Conservation (phyloP, 1,140 invertebrate genomes). For the Pristionchus pacificus region DNA sequence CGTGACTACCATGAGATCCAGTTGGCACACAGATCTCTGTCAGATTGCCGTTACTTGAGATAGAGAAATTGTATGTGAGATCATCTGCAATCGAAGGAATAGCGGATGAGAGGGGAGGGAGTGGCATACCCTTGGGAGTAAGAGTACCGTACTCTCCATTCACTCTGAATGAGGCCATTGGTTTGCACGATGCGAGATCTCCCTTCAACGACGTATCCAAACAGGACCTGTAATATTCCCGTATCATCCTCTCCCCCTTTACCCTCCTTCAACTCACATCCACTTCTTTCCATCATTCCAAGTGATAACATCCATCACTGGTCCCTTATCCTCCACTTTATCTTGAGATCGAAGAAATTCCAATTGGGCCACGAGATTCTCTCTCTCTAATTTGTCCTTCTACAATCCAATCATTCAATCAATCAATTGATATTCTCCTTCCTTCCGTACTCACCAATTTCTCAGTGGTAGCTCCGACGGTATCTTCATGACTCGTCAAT, state of each 20-base stretch:
- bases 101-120: too few species aligned
- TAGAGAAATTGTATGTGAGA: constrained; percentile 84
- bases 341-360: constrained; percentile 77
- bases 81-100: constrained; percentile 69
- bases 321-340: constrained; percentile 79
- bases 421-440: constrained; percentile 28
- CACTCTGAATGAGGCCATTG: constrained; percentile 78
- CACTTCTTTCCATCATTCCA: constrained; percentile 79
- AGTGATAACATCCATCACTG: constrained; percentile 85
- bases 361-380: constrained; percentile 79
- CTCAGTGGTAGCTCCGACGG: constrained; percentile 59
- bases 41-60: constrained; percentile 83
- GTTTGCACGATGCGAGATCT: constrained; percentile 70
- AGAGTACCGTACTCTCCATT: constrained; percentile 76
- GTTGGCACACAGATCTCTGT: constrained; percentile 87
- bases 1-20: constrained; percentile 94
- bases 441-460: constrained; percentile 39
- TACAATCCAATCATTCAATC: constrained; percentile 48
- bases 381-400: constrained; percentile 78
- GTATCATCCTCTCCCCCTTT: not conserved
- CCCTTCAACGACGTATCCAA: constrained; percentile 81
- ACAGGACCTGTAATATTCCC: constrained; percentile 69
- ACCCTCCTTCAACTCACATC: constrained; percentile 64
- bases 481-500: constrained; percentile 65
- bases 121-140: constrained; percentile 64